phyloP scores from a whole-genome alignment of 2,797 vertebrate species.

The Pseudochaenichthys georgianus region DNA sequence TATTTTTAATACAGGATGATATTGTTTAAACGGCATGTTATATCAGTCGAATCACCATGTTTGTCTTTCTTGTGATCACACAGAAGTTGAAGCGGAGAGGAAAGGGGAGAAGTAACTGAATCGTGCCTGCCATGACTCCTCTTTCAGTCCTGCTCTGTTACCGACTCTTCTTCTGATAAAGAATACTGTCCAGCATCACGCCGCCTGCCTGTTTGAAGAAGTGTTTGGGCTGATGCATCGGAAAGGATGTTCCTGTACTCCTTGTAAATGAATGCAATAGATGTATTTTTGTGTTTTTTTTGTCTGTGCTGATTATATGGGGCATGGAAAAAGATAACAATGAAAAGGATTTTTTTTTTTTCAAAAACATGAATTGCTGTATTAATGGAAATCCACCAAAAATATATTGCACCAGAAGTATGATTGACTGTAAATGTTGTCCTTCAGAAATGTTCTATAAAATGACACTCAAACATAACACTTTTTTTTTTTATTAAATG shows the following conservation, averaged over 20 bases:
- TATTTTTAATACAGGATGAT: background rate
- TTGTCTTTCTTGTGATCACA: constrained; percentile 23
- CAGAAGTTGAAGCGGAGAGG: constrained; percentile 81
- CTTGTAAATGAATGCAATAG: constrained; percentile 19
- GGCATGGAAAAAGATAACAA: constrained; percentile 8
- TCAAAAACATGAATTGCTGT: constrained; percentile 1
- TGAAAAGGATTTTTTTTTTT: background rate
- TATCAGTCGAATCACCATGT: background rate
- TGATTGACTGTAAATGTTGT: constrained; percentile 66
- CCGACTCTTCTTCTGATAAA: constrained; percentile 21
- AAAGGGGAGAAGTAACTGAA: constrained; percentile 47
- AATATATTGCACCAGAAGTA: constrained; percentile 20
- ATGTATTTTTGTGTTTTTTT: constrained; percentile 41
- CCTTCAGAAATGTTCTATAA: constrained; percentile 48
- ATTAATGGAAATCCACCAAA: constrained; percentile 29
- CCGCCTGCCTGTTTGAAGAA: constrained; percentile 24
- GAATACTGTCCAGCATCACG: constrained; percentile 27
- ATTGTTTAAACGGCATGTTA: background rate
- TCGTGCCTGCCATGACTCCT: constrained; percentile 1
- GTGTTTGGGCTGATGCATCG: constrained; percentile 27
- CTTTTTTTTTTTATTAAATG: constrained; percentile 69
- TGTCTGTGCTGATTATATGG: constrained; percentile 17
- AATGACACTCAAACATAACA: constrained; percentile 54
- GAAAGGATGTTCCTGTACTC: constrained; percentile 18
- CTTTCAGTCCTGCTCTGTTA: constrained; percentile 5